Evolutionary conservation across 2,113 vertebrate genomes (phyloP).

Genomic region (Chloebia gouldiae): DNA sequence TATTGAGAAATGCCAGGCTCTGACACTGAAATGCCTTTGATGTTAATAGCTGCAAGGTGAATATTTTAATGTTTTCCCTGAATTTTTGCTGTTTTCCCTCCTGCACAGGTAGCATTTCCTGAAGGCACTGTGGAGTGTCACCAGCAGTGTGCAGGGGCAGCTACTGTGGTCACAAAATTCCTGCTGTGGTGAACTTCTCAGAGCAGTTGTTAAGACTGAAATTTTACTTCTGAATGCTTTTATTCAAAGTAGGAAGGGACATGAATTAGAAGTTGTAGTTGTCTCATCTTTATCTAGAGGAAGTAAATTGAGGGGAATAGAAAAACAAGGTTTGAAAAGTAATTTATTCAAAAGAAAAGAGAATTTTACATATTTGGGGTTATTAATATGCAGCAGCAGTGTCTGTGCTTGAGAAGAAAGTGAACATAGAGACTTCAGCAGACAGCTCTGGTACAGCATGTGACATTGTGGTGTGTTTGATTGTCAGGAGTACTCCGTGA

Average conservation of each 20-base stretch:
- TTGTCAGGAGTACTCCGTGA: background rate
- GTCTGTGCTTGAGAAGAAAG: conserved; percentile 3
- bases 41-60: background rate
- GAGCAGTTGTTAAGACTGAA: background rate
- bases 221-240: background rate
- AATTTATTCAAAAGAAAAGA: conserved; percentile 17
- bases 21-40: background rate
- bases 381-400: conserved; percentile 30
- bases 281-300: background rate
- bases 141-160: background rate
- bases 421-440: background rate
- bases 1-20: background rate
- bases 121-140: background rate
- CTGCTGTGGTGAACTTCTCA: background rate
- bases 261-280: background rate
- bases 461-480: background rate
- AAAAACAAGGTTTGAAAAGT: background rate
- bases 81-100: background rate
- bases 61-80: background rate
- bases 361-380: background rate
- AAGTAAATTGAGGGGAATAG: background rate
- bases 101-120: background rate
- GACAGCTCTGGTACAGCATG: background rate
- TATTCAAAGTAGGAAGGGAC: background rate
- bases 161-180: background rate